phyloP scores from a whole-genome alignment of 2,888 invertebrate genomes.

The Uloborus plumipes region DNA sequence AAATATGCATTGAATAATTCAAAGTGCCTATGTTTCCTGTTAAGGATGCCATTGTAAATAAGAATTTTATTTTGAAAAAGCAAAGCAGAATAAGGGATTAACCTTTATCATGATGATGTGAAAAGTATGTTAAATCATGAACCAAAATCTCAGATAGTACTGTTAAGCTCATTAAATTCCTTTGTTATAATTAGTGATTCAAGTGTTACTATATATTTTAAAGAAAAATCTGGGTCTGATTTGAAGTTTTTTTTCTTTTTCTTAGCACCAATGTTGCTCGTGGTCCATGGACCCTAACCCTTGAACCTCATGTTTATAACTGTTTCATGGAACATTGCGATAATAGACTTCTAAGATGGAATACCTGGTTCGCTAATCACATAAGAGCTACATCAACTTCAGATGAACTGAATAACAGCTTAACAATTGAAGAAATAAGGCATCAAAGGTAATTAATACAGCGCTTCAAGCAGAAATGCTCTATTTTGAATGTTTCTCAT shows the following conservation, averaged over 20 bases:
- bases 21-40: too few relatives aligned
- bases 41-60: too few relatives aligned
- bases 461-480: too few relatives aligned
- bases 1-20: too few relatives aligned
- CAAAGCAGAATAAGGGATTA: too few relatives aligned
- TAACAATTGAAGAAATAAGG: constrained; percentile 84
- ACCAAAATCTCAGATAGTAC: too few relatives aligned
- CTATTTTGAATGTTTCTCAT: too few relatives aligned
- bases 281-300: constrained; percentile 87
- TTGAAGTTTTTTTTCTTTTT: not conserved
- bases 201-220: not conserved
- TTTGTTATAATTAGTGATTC: too few relatives aligned
- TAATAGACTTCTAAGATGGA: constrained; percentile 82
- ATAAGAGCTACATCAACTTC: constrained; percentile 79
- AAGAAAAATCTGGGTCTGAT: not conserved
- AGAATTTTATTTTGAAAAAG: too few relatives aligned
- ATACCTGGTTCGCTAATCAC: constrained; percentile 85
- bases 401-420: constrained; percentile 77
- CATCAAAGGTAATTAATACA: constrained; percentile 72
- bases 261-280: constrained; percentile 73
- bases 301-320: constrained; percentile 81
- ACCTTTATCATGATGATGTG: too few relatives aligned
- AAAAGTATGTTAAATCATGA: too few relatives aligned
- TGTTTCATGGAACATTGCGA: constrained; percentile 89
- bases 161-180: too few relatives aligned